Evolutionary conservation across 2,797 vertebrate genomes (phyloP), one percentile per base, ranked within the genome.

Genomic region (Ibycter americanus): DNA sequence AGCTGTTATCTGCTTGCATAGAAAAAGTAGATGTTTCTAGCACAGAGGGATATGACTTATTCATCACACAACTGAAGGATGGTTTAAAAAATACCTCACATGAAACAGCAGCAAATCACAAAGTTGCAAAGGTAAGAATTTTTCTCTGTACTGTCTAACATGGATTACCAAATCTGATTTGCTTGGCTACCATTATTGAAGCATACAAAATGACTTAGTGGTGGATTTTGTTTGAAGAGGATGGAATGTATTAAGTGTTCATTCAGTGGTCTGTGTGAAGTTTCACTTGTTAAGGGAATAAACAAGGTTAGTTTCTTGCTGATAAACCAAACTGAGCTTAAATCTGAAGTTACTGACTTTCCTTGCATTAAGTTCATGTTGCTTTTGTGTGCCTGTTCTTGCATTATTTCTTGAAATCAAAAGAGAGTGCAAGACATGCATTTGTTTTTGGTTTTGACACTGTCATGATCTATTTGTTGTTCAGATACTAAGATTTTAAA

Each of bases 1-100:
- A 99, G 95, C 97, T 99, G 96, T 98, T 99, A 90, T 99, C 99
- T 59, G 99, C 99, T 71, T 99, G 99, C 96, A 97, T 99, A 98
- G 99, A 99, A 97, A 99, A 99, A 98, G 98, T 99, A 91, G 99
- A 99, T 83, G 98, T 99, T 97, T 99, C 99, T 91, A 99, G 98
- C 98, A 99, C 98, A 12, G 99, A 99, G 97, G 99, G 99, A 90
- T 99, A 99, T 70, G 99, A 99, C 97, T 98, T 99, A 94, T 99
- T 99, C 96, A 99, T 99, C 97, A 98, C 98, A 83, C 99, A 99
- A 97, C 98, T 99, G 93, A 99, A 99, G 98, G 99, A 99, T 98
- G 99, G 99, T 96, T 98, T 99, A 97, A 99, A 99, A 99, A 99
- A 99, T 98, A 99, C 99, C 99, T 99, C 99, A 98, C 99, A 99